Evolutionary conservation across 2,797 vertebrate species (phyloP), one percentile per base, ranked within the genome.

Genomic region (Orientallactaga sibirica): DNA sequence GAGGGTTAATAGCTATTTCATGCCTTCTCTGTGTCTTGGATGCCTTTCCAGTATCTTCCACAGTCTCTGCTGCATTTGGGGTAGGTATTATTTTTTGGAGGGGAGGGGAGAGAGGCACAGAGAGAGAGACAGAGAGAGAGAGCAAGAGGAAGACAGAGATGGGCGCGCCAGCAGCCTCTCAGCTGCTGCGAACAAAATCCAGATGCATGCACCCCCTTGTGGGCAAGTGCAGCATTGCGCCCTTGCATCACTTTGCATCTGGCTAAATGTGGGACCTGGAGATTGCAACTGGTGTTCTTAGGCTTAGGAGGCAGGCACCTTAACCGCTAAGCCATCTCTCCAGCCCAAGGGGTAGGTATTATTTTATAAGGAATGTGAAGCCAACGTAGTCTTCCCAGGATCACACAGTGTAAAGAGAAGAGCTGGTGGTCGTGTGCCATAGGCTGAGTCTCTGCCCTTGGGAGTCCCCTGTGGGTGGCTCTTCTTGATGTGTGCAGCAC

Each of bases 401-500:
- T 71, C 85, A 5, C 20, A 8, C 0, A 0, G 27, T 5, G 20
- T 24, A 33, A 24, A 76, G 75, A 2, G 24, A 11, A 19, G n/a
- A 75, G 10, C 25, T 8, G 7, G 48, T 24, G 14, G 48, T 64
- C 10, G 5, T 0, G 0, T 3, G 29, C 43, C 5, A 29, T 4
- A 64, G 71, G 27, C n/a, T 25, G 41, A 9, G 22, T 41, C 33
- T 52, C 8, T 19, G 37, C 7, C 16, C 24, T 55, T n/a, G 73
- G 27, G 20, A 37, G 29, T 14, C 71, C 81, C 41, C 22, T 5
- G 10, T 27, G 9, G 52, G 48, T 2, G 14, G 2, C 41, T 55
- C 24, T 43, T 58, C 0, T 1, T 18, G 48, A 24, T 43, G 11
- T 19, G 66, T 3, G 24, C 0, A 37, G 64, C 7, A 0, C 10